phyloP scores from a whole-genome alignment of 2,797 vertebrate genomes.

The Alcedo atthis region DNA sequence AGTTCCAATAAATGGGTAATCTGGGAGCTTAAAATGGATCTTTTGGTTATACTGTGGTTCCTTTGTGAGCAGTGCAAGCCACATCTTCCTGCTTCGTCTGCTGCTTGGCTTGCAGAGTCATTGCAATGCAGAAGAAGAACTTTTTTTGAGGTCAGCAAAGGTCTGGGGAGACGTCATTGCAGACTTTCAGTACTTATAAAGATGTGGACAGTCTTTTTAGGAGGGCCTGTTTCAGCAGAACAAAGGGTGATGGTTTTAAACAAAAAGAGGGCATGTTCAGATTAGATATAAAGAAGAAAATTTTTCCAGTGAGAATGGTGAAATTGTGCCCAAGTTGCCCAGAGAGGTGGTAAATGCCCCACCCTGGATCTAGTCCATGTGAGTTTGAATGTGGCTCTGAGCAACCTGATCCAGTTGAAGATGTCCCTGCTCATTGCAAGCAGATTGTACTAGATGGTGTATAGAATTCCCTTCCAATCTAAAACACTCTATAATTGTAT shows the following conservation, averaged over 20 bases:
- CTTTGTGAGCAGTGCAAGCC: rapidly evolving
- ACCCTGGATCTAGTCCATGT: neutral
- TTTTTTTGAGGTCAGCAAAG: neutral
- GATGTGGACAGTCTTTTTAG: neutral
- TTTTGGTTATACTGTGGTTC: neutral
- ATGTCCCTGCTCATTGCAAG: neutral
- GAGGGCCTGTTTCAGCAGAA: neutral
- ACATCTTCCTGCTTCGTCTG: neutral
- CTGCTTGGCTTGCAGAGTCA: neutral
- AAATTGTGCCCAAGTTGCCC: neutral
- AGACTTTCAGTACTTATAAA: neutral
- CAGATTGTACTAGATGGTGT: neutral
- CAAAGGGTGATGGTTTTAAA: neutral
- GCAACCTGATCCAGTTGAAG: neutral
- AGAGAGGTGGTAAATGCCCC: neutral
- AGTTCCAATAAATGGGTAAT: neutral
- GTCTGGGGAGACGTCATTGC: neutral
- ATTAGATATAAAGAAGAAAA: neutral
- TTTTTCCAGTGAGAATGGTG: neutral
- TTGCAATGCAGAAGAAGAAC: neutral
- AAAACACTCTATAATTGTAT: neutral
- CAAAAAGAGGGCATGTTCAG: neutral
- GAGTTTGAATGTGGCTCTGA: neutral
- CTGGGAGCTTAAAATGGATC: neutral
- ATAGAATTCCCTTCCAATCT: neutral